A percentile compares a stretch with the other conserved stretches of the same genome.
Evolutionary conservation across 2,113 vertebrate genomes (phyloP).

Genomic region (Chlorocebus sabaeus): DNA sequence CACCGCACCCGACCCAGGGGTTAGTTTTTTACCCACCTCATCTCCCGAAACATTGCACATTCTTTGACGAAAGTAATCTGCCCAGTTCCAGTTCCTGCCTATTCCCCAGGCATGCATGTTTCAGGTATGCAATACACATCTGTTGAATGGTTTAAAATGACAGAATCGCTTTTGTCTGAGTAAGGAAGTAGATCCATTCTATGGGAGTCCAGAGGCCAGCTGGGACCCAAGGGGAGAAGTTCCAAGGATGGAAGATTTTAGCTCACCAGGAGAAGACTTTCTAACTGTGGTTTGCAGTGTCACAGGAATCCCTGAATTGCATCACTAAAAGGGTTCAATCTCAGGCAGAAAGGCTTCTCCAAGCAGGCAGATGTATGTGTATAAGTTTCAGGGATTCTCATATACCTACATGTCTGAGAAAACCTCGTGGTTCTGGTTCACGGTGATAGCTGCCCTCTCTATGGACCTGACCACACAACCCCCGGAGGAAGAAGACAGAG

Average conservation of each 20-base stretch:
- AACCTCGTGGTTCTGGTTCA: background rate
- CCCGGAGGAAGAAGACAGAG: background rate
- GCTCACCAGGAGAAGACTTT: background rate
- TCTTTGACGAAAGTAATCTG: background rate
- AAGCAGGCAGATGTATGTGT: background rate
- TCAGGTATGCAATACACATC: background rate
- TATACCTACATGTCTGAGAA: background rate
- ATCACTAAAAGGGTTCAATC: background rate
- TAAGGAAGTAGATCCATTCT: background rate
- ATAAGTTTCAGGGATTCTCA: background rate
- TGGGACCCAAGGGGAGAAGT: background rate
- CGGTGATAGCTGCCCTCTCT: background rate
- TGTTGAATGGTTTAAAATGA: background rate
- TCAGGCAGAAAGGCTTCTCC: background rate
- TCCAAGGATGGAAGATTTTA: background rate
- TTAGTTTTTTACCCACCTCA: background rate
- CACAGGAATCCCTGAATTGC: background rate
- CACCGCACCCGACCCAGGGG: fast-evolving
- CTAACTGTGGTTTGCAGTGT: background rate
- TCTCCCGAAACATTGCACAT: background rate
- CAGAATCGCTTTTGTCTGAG: background rate
- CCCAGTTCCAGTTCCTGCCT: background rate
- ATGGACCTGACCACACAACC: background rate
- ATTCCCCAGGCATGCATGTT: background rate
- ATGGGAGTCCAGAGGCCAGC: background rate